Base-by-base conservation (phyloP, 2,113 vertebrate species). In the Dipodomys stephensi region DNA sequence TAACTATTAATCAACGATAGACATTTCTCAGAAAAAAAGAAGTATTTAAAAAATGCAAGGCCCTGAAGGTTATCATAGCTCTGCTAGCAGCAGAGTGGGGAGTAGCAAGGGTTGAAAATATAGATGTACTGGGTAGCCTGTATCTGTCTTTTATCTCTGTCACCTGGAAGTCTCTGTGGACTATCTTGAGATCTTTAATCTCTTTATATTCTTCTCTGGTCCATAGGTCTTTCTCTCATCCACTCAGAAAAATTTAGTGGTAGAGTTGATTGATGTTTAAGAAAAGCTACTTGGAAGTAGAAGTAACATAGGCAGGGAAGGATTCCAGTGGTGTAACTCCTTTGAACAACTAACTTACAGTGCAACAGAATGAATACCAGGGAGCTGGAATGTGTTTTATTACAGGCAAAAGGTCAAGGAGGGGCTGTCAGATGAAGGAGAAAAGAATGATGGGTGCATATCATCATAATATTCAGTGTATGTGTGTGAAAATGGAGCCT, bases 81-180 rank as follows among this genome's bases (percentile, higher is more conserved):
- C 28, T 79, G 53, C 19, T 46, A 49, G 27, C 25, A 23, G 22
- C 22, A 86, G 30, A 30, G 6, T 5, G 44, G 19, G 3, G 9
- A 1, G 15, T 53, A 53, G 49, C 12, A 0, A 3, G 0, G 19
- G 53, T 15, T 49, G 46, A 69, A 49, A 25, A 12, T 6, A 15
- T 4, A 30, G 7, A 60, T 0, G 0, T 25, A 7, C 11, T 85
- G 28, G 5, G 18, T 18, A 62, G 60, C 7, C 1, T 25, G 6
- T 7, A 11, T 22, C 81, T 69, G n/a, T 3, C 16, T 80, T 91
- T 83, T 65, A 62, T 69, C 18, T 78, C 23, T 6, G 11, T 89
- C 13, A 27, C 65, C 84, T 19, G 69, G 32, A 23, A 32, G 67
- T 12, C 30, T 60, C 11, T 79, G 28, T 35, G 62, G 9, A 71